Base-by-base conservation (phyloP, 2,797 vertebrate genomes). In the Mico argentatus region DNA sequence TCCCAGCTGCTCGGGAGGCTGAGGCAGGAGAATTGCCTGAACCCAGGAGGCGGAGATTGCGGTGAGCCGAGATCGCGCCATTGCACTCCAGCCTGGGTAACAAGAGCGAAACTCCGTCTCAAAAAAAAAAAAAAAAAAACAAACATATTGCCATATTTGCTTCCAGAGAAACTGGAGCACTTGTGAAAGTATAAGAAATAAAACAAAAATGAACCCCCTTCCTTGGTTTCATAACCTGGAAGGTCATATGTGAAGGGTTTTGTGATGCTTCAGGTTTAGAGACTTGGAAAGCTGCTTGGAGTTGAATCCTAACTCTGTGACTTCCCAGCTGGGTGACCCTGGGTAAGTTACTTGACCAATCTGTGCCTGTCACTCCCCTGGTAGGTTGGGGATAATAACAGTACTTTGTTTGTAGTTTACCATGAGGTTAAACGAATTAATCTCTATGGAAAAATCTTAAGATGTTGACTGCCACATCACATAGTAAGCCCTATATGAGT, bases 381-480 rank as follows among this genome's bases (percentile, higher is more conserved):
- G 39, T 52, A 67, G 39, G 12, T 30, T 88, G 67, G 57, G 39
- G 19, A 82, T 41, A n/a, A 85, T 61, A 73, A 50, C 30, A 76
- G 30, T 24, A 64, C 19, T 36, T 36, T 36, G 19, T 70, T 48
- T 12, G 17, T 27, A 44, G 67, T 73, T 87, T 33, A 67, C 73
- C 10, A 24, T 48, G 41, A 80, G 59, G 27, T 70, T 46, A 55
- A 59, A 52, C 64, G 59, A 75, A 5, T 88, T 52, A 15, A 48
- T 77, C 19, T n/a, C 9, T 2, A 7, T 26, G 33, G 10, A 4
- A 61, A 83, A 30, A 44, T 55, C 61, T 70, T 36, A 90, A n/a
- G 72, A 26, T 0, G 0, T 36, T 30, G 17, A 64, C n/a, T 22
- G 4, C 48, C 1, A 4, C 0, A n/a, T n/a, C 33, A 8, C n/a